These are phyloP conservation scores for Flexamia atlantica DNA, from an alignment of 2,888 invertebrate genomes.

Conservation along the genomic window DNA sequence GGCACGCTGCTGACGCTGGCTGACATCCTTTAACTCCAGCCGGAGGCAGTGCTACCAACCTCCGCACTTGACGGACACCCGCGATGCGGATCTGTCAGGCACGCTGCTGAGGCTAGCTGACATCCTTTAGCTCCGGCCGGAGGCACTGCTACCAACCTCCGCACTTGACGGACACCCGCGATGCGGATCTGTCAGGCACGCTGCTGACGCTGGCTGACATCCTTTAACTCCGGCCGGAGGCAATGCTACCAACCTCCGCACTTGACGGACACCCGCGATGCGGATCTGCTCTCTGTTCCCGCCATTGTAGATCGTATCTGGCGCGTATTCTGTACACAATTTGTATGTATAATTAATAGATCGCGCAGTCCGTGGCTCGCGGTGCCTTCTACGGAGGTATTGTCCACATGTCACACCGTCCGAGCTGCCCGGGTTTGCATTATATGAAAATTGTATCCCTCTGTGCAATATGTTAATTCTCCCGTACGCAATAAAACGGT, in stretches of 20 bases:
- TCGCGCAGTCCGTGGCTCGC: not conserved
- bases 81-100: too few species aligned
- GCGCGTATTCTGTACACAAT: slow-evolving; percentile 31
- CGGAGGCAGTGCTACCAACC: too few species aligned
- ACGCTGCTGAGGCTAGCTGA: too few species aligned
- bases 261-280: not conserved
- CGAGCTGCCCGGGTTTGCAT: not conserved
- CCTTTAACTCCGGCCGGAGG: not conserved
- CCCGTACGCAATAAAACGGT: slow-evolving; percentile 22
- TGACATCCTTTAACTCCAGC: too few species aligned
- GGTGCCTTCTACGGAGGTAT: slow-evolving; percentile 27
- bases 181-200: not conserved
- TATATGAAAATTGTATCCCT: slow-evolving; percentile 32
- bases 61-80: too few species aligned
- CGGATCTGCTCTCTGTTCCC: not conserved
- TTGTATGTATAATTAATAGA: slow-evolving; percentile 49
- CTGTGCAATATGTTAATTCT: slow-evolving; percentile 25
- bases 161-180: not conserved
- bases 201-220: not conserved
- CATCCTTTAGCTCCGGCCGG: too few species aligned
- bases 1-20: too few species aligned
- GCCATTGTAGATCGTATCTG: slow-evolving; percentile 28
- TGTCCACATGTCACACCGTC: not conserved
- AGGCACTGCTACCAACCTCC: not conserved
- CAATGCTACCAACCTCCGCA: not conserved